A percentile compares a stretch with the other conserved stretches of the same genome.
phyloP scores from a whole-genome alignment of 2,797 vertebrate species.

The Brotula barbata region DNA sequence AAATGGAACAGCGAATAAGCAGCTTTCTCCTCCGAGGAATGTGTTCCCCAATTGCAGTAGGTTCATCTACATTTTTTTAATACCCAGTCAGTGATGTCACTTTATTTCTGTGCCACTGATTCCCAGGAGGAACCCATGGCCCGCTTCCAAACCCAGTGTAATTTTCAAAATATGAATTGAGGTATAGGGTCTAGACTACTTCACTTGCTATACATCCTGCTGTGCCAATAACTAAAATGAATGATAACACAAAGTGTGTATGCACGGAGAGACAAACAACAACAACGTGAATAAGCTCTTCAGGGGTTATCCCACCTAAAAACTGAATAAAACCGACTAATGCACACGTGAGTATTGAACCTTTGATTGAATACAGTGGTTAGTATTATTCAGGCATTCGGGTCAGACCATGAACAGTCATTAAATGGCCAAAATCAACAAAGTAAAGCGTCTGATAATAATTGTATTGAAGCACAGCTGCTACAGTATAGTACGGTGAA shows the following conservation, averaged over 20 bases:
- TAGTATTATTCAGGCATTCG: conserved; percentile 44
- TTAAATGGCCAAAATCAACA: conserved; percentile 49
- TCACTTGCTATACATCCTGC: conserved; percentile 57
- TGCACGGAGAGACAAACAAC: conserved; percentile 40
- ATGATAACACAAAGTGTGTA: conserved; percentile 28
- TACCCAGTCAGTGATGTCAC: conserved; percentile 79
- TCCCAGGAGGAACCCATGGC: conserved; percentile 74
- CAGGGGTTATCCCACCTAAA: conserved; percentile 19
- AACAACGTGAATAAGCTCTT: conserved; percentile 24
- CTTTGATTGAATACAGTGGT: conserved; percentile 30
- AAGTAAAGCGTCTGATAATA: conserved; percentile 26
- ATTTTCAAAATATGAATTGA: conserved; percentile 77
- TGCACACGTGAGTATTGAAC: conserved; percentile 37
- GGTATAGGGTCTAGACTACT: conserved; percentile 71
- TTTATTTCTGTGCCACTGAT: conserved; percentile 79
- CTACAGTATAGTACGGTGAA: conserved; percentile 58
- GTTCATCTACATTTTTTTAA: conserved; percentile 81
- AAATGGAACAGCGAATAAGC: conserved; percentile 78
- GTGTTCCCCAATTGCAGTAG: conserved; percentile 72
- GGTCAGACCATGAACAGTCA: conserved; percentile 35
- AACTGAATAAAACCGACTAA: conserved; percentile 22
- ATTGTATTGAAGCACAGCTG: conserved; percentile 57
- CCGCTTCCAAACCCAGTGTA: conserved; percentile 76
- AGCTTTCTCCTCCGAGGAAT: conserved; percentile 78
- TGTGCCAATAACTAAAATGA: conserved; percentile 56